A percentile compares a stretch with the other conserved stretches of the same genome.
Evolutionary conservation across 2,797 vertebrate species (phyloP).

Genomic region (Malurus leucopterus): DNA sequence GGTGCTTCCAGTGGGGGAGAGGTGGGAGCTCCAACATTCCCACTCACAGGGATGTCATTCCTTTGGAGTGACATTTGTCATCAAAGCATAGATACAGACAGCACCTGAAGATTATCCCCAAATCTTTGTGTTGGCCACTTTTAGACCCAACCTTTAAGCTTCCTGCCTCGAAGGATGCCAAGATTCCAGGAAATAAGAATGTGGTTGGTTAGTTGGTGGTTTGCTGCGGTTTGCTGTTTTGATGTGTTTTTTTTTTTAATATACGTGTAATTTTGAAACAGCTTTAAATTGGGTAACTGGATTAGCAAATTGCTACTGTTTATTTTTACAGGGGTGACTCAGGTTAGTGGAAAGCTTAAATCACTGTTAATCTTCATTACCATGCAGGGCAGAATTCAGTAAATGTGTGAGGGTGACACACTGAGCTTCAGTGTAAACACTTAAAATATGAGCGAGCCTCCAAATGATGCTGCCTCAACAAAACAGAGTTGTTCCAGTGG

Average conservation of each 20-base stretch:
- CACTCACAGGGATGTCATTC: not conserved
- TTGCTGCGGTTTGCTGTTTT: not conserved
- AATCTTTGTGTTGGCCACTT: not conserved
- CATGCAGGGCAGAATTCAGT: not conserved
- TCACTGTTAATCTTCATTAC: not conserved
- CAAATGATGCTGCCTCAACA: not conserved
- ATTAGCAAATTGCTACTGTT: not conserved
- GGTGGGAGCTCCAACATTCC: accelerated
- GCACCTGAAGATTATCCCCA: not conserved
- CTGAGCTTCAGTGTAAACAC: not conserved
- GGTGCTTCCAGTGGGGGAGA: not conserved
- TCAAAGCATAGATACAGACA: accelerated
- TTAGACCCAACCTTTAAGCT: not conserved
- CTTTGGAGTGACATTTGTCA: not conserved
- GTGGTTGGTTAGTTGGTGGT: not conserved
- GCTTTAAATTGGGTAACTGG: not conserved
- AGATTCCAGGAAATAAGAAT: not conserved
- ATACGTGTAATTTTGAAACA: not conserved
- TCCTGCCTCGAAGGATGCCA: not conserved
- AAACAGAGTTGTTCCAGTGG: not conserved
- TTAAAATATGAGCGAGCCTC: not conserved
- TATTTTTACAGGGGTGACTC: slow-evolving; percentile 1
- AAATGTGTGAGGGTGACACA: not conserved
- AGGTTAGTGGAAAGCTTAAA: slow-evolving; percentile 13
- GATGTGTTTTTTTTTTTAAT: not conserved